A percentile compares a stretch with the other conserved stretches of the same genome.
Conservation (phyloP, 2,113 vertebrate species). For the Centropus bengalensis region DNA sequence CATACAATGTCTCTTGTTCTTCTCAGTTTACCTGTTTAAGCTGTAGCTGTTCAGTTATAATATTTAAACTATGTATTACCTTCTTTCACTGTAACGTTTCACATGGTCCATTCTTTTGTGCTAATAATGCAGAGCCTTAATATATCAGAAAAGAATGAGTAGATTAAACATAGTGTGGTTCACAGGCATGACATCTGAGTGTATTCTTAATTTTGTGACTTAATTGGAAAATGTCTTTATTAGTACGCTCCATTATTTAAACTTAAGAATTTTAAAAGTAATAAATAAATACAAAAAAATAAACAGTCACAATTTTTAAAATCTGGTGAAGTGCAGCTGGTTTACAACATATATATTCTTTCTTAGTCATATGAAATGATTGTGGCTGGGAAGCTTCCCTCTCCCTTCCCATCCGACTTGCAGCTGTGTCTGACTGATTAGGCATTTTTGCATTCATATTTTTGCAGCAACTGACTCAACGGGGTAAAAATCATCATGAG, state of each 20-base stretch:
- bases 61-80: not conserved
- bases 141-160: not conserved
- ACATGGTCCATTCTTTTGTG: not conserved
- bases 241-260: not conserved
- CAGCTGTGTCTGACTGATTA: not conserved
- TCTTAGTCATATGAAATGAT: not conserved
- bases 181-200: not conserved
- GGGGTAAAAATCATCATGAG: not conserved
- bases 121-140: not conserved
- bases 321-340: not conserved
- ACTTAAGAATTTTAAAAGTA: not conserved
- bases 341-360: not conserved
- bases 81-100: not conserved
- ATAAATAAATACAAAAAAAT: not conserved
- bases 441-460: not conserved
- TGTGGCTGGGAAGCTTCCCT: not conserved
- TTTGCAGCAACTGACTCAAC: not conserved
- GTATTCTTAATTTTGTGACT: not conserved
- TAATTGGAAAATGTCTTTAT: not conserved
- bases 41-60: not conserved
- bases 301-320: not conserved
- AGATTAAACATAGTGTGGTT: not conserved
- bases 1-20: not conserved
- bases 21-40: not conserved
- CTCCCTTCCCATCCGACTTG: not conserved